Evolutionary conservation across 2,888 invertebrate genomes (phyloP).

Genomic region (Agrotis clavis): DNA sequence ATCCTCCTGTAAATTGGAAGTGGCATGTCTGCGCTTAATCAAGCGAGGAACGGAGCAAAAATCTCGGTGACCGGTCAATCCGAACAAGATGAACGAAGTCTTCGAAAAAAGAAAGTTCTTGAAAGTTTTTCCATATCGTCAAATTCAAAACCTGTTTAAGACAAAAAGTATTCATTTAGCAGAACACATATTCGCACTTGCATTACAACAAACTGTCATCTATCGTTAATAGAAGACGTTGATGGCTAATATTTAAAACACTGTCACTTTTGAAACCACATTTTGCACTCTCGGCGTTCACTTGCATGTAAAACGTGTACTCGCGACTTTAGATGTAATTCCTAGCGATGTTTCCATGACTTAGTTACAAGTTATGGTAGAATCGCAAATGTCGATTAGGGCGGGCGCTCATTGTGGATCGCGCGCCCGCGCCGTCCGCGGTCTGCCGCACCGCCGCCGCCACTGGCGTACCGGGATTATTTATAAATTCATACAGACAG

Average conservation of each 20-base stretch:
- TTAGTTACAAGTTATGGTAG: conserved; percentile 65
- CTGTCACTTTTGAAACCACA: conserved; percentile 66
- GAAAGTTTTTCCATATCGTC: conserved; percentile 38
- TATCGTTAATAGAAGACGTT: conserved; percentile 63
- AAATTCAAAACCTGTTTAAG: conserved; percentile 46
- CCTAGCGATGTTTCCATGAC: conserved; percentile 45
- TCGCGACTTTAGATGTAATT: conserved; percentile 44
- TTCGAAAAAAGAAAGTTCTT: conserved; percentile 49
- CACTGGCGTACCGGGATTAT: conserved; percentile 90
- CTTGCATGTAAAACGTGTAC: conserved; percentile 38
- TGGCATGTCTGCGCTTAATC: conserved; percentile 79
- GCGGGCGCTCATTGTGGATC: conserved; percentile 79
- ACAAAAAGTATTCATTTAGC: conserved; percentile 32
- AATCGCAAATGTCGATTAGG: conserved; percentile 84
- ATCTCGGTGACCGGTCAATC: conserved; percentile 68
- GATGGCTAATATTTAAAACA: conserved; percentile 60
- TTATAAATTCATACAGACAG: conserved; percentile 90
- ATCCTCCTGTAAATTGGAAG: conserved; percentile 77
- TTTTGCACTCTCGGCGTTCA: conserved; percentile 69
- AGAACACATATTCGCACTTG: conserved; percentile 57
- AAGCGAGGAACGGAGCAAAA: conserved; percentile 71
- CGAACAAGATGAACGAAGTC: conserved; percentile 49
- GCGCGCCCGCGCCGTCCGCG: conserved; percentile 92
- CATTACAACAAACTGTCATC: conserved; percentile 63
- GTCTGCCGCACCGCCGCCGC: conserved; percentile 89